A percentile compares a stretch with the other conserved stretches of the same genome.
These are phyloP conservation scores for Xiphorhynchus erythropygius DNA, from an alignment of 2,797 vertebrate genomes.

Conservation along the genomic window DNA sequence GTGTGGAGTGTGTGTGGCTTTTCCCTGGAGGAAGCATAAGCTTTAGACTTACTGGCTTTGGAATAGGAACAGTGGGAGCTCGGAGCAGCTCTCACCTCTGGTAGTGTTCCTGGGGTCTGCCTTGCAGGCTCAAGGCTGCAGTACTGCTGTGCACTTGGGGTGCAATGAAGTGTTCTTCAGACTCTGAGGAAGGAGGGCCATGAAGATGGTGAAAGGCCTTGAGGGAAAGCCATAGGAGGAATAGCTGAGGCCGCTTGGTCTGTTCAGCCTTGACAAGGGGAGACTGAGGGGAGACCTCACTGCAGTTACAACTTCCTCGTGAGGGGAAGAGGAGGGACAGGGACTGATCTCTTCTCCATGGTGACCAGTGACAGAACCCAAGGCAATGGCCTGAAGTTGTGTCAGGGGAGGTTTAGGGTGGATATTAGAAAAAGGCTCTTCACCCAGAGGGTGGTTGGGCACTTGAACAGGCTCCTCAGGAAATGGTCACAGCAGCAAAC, in stretches of 20 bases:
- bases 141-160: not conserved
- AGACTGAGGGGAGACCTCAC: not conserved
- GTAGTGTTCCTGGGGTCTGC: not conserved
- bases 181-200: not conserved
- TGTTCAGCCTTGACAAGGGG: not conserved
- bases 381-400: not conserved
- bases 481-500: not conserved
- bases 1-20: not conserved
- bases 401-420: not conserved
- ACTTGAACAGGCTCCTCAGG: not conserved
- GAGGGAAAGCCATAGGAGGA: not conserved
- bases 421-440: not conserved
- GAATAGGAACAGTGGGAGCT: not conserved
- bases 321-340: not conserved
- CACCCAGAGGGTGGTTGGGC: not conserved
- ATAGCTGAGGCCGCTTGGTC: not conserved
- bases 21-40: not conserved
- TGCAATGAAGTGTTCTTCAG: not conserved
- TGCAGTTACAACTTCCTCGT: not conserved
- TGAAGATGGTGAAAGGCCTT: not conserved
- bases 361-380: not conserved
- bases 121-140: not conserved
- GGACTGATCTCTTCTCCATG: not conserved
- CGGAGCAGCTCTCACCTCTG: not conserved
- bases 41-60: not conserved